These are phyloP conservation scores for Lasiommata megera DNA, from an alignment of 2,888 invertebrate species.

Conservation along the genomic window DNA sequence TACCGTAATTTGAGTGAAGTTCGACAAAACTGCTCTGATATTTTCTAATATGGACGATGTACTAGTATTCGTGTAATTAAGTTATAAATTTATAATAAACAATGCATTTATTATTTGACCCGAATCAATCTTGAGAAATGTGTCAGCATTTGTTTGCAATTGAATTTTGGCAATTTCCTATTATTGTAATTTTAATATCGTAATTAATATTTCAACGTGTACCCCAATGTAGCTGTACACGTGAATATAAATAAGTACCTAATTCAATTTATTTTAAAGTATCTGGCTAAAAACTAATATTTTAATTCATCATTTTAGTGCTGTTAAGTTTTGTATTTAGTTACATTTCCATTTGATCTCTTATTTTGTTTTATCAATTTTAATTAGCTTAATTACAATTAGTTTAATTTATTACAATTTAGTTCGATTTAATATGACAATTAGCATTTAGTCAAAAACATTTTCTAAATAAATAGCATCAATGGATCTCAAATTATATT, in stretches of 20 bases:
- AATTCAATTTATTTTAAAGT: background rate
- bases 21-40: conserved; percentile 61
- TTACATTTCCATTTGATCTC: conserved; percentile 77
- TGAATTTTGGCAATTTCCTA: background rate
- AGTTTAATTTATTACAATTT: conserved; percentile 69
- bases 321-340: conserved; percentile 73
- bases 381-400: conserved; percentile 54
- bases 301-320: conserved; percentile 44
- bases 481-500: conserved; percentile 72
- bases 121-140: conserved; percentile 15
- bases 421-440: conserved; percentile 37
- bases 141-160: conserved; percentile 7
- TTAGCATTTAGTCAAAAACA: conserved; percentile 46
- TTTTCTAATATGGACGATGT: conserved; percentile 21
- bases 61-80: conserved; percentile 18
- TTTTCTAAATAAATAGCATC: conserved; percentile 43
- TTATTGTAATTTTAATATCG: background rate
- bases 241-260: background rate
- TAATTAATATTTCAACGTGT: background rate
- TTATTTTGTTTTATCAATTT: conserved; percentile 62
- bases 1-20: conserved; percentile 73
- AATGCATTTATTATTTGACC: conserved; percentile 21
- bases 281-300: conserved; percentile 24
- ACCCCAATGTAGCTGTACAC: background rate
- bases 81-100: conserved; percentile 7